Conservation (phyloP, 2,113 vertebrate species). For the Psettodes erumei region DNA sequence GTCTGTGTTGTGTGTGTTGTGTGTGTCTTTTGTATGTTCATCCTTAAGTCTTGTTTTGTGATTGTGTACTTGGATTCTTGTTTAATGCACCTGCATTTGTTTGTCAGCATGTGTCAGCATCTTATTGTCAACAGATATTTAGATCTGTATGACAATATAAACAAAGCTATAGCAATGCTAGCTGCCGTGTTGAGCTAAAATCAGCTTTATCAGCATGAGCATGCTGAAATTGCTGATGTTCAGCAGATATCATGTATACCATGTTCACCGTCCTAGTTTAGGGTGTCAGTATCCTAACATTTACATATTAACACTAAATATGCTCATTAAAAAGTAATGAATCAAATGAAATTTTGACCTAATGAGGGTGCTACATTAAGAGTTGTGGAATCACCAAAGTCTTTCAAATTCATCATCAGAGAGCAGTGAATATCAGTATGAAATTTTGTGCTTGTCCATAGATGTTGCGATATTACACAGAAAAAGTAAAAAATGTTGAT, state of each 20-base stretch:
- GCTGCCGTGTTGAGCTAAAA: neutral
- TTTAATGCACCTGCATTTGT: constrained; percentile 25
- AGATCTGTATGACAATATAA: neutral
- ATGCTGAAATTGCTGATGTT: neutral
- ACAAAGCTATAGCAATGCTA: neutral
- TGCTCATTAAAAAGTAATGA: neutral
- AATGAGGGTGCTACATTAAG: neutral
- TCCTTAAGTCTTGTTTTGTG: constrained; percentile 16
- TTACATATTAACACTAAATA: neutral
- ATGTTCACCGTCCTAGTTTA: neutral
- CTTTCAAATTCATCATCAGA: neutral
- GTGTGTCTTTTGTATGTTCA: neutral
- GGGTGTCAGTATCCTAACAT: neutral
- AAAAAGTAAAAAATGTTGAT: too few species aligned
- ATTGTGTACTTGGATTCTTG: neutral
- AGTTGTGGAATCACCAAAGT: too few species aligned
- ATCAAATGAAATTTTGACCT: neutral
- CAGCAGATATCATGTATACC: neutral
- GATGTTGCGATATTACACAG: too few species aligned
- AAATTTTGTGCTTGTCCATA: too few species aligned
- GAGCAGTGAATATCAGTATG: neutral
- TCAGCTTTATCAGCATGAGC: neutral
- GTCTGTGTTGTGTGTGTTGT: constrained; percentile 8
- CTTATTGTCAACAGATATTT: neutral
- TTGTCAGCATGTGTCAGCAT: constrained; percentile 6